These are phyloP conservation scores for Amazona vittata DNA, from an alignment of 2,113 vertebrate species.

Conservation along the genomic window DNA sequence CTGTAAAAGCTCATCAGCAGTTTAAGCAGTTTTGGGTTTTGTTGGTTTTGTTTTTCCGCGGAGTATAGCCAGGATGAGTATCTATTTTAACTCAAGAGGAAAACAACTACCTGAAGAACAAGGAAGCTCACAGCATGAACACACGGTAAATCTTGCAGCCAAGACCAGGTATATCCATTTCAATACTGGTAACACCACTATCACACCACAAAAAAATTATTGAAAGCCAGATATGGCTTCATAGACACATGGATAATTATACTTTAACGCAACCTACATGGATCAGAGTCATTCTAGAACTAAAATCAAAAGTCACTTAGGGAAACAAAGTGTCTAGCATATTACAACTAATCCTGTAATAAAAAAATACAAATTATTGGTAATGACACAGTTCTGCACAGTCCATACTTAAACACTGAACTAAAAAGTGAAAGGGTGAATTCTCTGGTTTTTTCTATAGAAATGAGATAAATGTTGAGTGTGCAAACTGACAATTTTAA, in stretches of 20 bases:
- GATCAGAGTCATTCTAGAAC: background rate
- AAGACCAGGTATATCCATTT: background rate
- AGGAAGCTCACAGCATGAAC: background rate
- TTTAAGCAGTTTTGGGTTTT: background rate
- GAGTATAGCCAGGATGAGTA: background rate
- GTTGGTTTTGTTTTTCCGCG: fast-evolving
- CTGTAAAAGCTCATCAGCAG: background rate
- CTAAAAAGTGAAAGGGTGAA: background rate
- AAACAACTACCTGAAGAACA: background rate
- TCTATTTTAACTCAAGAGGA: background rate
- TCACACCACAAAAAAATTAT: background rate
- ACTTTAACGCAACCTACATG: background rate
- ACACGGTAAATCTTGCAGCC: background rate
- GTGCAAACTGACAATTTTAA: background rate
- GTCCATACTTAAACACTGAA: background rate
- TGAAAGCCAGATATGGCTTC: background rate
- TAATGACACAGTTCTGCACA: background rate
- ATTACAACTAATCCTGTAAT: background rate
- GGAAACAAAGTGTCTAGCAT: background rate
- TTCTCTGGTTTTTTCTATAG: background rate
- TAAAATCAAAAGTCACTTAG: background rate
- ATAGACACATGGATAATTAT: background rate
- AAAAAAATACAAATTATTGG: background rate
- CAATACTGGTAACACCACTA: background rate
- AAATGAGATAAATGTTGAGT: background rate